Evolutionary conservation across 2,113 vertebrate species (phyloP).

Genomic region (Dinomys branickii): DNA sequence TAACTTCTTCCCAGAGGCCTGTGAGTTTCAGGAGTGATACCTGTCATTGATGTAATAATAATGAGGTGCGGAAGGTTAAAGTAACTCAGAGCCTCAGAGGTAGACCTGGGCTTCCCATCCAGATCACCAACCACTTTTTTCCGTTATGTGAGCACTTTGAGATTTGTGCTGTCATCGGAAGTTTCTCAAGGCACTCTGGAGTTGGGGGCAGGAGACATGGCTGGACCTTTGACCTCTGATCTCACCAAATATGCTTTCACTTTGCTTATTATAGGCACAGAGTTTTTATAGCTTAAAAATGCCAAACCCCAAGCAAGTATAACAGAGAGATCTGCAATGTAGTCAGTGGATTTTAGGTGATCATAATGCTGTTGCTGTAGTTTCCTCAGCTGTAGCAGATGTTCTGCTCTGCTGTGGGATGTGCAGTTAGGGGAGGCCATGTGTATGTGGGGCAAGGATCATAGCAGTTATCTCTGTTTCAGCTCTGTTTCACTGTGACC

Average conservation of each 20-base stretch:
- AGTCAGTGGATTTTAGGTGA: neutral
- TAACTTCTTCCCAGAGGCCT: neutral
- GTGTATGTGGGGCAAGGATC: rapidly evolving
- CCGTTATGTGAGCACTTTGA: neutral
- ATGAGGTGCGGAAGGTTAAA: neutral
- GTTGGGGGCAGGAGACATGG: too few species aligned
- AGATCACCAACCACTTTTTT: neutral
- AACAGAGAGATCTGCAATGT: neutral
- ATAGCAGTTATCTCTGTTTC: rapidly evolving
- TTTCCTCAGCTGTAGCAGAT: neutral
- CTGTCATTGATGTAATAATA: neutral
- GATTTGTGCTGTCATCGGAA: neutral
- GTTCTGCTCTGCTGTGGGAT: rapidly evolving
- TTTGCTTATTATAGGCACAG: neutral
- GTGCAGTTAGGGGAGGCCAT: neutral
- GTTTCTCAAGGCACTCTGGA: neutral
- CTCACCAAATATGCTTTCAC: neutral
- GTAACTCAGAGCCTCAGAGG: neutral
- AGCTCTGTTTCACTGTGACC: neutral
- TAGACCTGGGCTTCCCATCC: neutral
- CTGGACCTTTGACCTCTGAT: rapidly evolving
- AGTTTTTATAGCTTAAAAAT: neutral
- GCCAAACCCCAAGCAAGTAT: neutral
- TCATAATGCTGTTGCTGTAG: rapidly evolving
- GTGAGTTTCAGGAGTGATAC: neutral